Base-by-base conservation (phyloP, 2,113 vertebrate species). In the Silurus asotus region DNA sequence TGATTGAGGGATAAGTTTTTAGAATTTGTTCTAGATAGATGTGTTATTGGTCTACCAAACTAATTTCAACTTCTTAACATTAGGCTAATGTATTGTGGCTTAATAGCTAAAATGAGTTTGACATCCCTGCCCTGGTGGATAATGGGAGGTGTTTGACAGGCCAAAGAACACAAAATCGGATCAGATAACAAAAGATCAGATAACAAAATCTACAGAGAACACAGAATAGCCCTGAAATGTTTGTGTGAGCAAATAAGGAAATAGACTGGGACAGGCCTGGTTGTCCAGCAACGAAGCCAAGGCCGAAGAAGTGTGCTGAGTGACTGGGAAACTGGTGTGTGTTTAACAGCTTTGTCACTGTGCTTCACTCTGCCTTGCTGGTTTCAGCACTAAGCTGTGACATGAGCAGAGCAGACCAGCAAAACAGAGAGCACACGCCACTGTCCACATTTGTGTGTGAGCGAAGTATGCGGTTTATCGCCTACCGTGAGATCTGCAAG, bases 311-410 rank as follows among this genome's bases (percentile, higher is more conserved):
- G 49, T 28, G 62, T 28, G 62, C 19, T 37, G 77, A 81, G 28
- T 58, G 14, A 80, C 20, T 56, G 77, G 48, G 76, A 88, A 70
- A n/a, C 67, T 10, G 23, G 45, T 1, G 20, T 78, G 70, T 76
- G 86, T 79, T 87, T 72, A 87, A 55, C 83, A 88, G 56, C 82
- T 45, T 19, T 74, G 86, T 55, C 75, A 81, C 59, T 81, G 19
- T 64, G 70, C 19, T 61, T 87, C 62, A 65, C 51, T 69, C 76
- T 25, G 61, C 77, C 13, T 84, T 84, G 84, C n/a, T 64, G 48
- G 37, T 81, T 65, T 76, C 74, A 77, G 81, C 81, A 80, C 72
- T 88, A 74, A 83, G 77, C 81, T 88, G 87, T 83, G 84, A 86
- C 84, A 79, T 83, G 87, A 79, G 81, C 64, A 14, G 64, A 81